A percentile compares a stretch with the other conserved stretches of the same genome.
Evolutionary conservation across 2,888 invertebrate species (phyloP).

Genomic region (Amphiduros pacificus): DNA sequence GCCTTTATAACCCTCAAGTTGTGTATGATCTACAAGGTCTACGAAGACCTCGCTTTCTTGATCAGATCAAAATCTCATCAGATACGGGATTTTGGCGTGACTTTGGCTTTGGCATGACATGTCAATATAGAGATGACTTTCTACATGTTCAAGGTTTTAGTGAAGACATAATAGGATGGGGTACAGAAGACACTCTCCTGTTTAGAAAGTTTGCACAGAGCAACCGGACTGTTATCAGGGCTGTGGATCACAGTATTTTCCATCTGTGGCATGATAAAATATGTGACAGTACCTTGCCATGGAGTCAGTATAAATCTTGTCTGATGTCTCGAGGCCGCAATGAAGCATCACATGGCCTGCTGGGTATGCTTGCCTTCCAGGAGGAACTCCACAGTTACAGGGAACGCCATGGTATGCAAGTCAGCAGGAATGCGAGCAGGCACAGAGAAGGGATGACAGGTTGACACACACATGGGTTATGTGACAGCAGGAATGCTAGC

Average conservation of each 20-base stretch:
- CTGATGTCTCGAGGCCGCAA: not conserved
- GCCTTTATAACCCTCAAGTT: not conserved
- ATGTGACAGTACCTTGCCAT: not conserved
- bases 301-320: not conserved
- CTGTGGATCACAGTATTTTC: not conserved
- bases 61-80: not conserved
- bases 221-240: not conserved
- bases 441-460: too few relatives aligned
- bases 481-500: too few relatives aligned
- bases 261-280: slow-evolving; percentile 1
- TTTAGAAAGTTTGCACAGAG: not conserved
- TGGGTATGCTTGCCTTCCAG: not conserved
- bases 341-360: not conserved
- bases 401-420: slow-evolving; percentile 2
- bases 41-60: not conserved
- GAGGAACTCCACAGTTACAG: not conserved
- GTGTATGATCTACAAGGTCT: not conserved
- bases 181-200: not conserved
- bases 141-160: not conserved
- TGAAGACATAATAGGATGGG: not conserved
- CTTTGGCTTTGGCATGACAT: not conserved
- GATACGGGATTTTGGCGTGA: slow-evolving; percentile 1
- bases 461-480: too few relatives aligned
- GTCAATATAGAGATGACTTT: not conserved
- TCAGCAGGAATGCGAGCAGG: too few relatives aligned